Evolutionary conservation across 1,140 invertebrate genomes (phyloP).

Genomic region (Batillaria attramentaria): DNA sequence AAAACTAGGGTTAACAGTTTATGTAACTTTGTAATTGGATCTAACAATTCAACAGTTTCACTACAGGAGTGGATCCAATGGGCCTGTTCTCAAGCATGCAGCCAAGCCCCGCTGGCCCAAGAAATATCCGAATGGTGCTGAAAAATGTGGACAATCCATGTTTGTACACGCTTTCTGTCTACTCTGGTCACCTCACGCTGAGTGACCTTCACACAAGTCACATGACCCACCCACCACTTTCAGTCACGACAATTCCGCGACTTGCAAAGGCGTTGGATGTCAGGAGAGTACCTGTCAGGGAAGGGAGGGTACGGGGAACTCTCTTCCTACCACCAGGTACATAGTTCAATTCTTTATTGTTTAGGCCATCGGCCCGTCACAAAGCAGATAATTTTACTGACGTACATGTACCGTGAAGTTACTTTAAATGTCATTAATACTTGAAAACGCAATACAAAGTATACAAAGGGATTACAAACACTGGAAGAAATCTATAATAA

Average conservation of each 20-base stretch:
- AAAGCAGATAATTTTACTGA: too few species aligned
- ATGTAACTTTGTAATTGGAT: background rate
- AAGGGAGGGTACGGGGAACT: background rate
- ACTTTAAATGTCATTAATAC: too few species aligned
- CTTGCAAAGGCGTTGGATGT: background rate
- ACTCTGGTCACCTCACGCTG: conserved; percentile 1
- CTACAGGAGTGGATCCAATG: conserved; percentile 28
- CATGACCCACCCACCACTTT: background rate
- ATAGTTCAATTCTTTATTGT: background rate
- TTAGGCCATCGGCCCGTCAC: too few species aligned
- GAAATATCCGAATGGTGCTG: conserved; percentile 27
- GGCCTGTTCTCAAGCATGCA: conserved; percentile 19
- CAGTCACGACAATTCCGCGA: background rate
- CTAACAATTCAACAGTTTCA: background rate
- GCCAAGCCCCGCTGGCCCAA: conserved; percentile 19
- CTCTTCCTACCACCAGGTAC: conserved; percentile 12
- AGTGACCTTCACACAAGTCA: background rate
- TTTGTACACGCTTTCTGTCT: conserved; percentile 2
- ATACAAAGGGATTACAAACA: too few species aligned
- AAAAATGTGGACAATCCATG: conserved; percentile 16
- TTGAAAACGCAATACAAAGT: too few species aligned
- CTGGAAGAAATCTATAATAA: too few species aligned
- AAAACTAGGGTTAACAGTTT: background rate
- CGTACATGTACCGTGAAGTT: too few species aligned
- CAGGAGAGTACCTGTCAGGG: conserved; percentile 4